Conservation (phyloP, 2,113 vertebrate genomes). For the Sakesphorus luctuosus region DNA sequence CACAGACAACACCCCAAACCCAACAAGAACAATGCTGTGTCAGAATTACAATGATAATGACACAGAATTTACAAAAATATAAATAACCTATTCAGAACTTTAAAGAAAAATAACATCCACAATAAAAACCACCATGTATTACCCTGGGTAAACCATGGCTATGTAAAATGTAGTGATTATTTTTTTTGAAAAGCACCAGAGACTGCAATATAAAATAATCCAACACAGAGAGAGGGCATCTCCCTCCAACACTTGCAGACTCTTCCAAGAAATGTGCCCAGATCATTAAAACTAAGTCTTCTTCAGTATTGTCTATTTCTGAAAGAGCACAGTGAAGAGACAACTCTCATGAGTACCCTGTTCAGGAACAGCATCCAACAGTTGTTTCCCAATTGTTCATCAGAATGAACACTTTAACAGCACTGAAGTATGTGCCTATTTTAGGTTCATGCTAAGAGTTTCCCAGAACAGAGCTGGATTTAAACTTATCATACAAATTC, state of each 20-base stretch:
- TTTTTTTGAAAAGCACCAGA: slow-evolving; percentile 1
- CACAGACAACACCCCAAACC: not conserved
- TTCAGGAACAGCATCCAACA: not conserved
- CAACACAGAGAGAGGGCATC: not conserved
- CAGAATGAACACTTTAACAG: not conserved
- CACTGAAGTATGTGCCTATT: not conserved
- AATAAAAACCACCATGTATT: not conserved
- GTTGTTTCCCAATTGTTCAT: not conserved
- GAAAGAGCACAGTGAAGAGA: not conserved
- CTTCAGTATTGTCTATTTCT: not conserved
- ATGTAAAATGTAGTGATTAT: not conserved
- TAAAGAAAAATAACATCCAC: slow-evolving; percentile 39
- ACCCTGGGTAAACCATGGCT: not conserved
- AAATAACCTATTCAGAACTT: slow-evolving; percentile 39
- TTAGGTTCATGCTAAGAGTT: slow-evolving; percentile 27
- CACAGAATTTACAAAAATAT: slow-evolving; percentile 52
- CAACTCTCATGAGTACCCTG: not conserved
- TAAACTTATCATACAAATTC: slow-evolving; percentile 17
- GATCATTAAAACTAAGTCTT: not conserved
- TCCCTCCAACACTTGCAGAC: not conserved
- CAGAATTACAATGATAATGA: not conserved
- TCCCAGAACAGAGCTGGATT: slow-evolving; percentile 37
- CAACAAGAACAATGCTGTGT: not conserved
- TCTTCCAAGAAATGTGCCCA: not conserved
- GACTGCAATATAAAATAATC: not conserved